These are phyloP conservation scores for Discoglossus pictus DNA, from an alignment of 2,797 vertebrate species.

Conservation along the genomic window DNA sequence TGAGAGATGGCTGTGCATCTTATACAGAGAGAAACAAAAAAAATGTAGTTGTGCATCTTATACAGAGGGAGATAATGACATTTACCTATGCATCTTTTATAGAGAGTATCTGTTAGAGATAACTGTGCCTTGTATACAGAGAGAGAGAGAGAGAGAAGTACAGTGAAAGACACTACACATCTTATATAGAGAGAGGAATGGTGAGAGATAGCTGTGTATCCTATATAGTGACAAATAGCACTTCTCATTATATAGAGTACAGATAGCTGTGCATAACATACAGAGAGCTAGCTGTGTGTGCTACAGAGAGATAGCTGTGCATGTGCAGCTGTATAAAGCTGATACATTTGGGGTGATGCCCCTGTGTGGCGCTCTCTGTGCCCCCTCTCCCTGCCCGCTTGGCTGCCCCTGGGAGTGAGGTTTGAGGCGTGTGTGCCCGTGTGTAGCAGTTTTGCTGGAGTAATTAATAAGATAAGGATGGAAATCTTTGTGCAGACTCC, in stretches of 20 bases:
- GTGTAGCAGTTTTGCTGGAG: constrained; percentile 49
- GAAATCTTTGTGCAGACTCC: constrained; percentile 62
- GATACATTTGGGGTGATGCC: constrained; percentile 11
- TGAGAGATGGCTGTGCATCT: too few species aligned
- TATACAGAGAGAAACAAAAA: too few species aligned
- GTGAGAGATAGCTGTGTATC: background rate
- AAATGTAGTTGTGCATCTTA: too few species aligned
- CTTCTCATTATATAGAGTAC: too few species aligned
- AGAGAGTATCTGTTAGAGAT: background rate
- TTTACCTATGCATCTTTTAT: too few species aligned
- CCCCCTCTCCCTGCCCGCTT: constrained; percentile 17
- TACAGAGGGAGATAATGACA: too few species aligned
- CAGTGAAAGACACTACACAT: background rate
- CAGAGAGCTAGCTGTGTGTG: background rate
- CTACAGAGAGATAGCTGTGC: background rate
- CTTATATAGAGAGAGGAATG: background rate
- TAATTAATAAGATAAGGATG: constrained; percentile 71
- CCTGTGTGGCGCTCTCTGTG: constrained; percentile 14
- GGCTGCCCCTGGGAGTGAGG: constrained; percentile 44
- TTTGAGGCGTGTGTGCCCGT: constrained; percentile 43
- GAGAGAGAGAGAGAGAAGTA: background rate
- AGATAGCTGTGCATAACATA: background rate
- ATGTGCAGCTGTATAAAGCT: background rate
- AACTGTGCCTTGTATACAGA: background rate
- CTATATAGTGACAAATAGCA: too few species aligned